phyloP scores from a whole-genome alignment of 2,113 vertebrate species.

The Tinamus guttatus region DNA sequence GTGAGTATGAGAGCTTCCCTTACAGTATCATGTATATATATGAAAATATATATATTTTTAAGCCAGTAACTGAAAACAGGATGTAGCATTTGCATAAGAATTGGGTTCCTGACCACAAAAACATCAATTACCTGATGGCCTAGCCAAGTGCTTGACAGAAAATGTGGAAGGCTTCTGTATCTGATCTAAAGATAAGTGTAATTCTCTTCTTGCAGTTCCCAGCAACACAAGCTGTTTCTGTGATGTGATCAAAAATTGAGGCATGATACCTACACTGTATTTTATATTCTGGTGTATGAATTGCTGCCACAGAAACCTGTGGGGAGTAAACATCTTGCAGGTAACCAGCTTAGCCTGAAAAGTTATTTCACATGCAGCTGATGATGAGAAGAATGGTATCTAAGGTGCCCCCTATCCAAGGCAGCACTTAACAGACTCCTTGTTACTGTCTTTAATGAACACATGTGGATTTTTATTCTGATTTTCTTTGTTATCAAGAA shows the following conservation, averaged over 20 bases:
- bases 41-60: not conserved
- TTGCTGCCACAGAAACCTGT: not conserved
- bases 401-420: not conserved
- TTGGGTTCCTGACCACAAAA: not conserved
- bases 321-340: not conserved
- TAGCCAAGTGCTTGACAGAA: not conserved
- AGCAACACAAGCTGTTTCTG: fast-evolving
- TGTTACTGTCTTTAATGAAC: not conserved
- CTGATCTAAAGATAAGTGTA: not conserved
- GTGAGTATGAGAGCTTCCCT: not conserved
- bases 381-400: not conserved
- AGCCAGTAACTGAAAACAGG: not conserved
- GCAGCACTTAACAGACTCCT: not conserved
- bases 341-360: not conserved
- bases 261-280: not conserved
- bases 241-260: not conserved
- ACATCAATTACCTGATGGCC: not conserved
- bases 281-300: not conserved
- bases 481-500: not conserved
- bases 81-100: not conserved
- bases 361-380: not conserved
- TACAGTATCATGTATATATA: not conserved
- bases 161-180: not conserved
- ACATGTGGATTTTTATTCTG: not conserved
- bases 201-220: not conserved